A percentile compares a stretch with the other conserved stretches of the same genome.
These are phyloP conservation scores for Orthosia cruda DNA, from an alignment of 2,888 invertebrate genomes.

Conservation along the genomic window DNA sequence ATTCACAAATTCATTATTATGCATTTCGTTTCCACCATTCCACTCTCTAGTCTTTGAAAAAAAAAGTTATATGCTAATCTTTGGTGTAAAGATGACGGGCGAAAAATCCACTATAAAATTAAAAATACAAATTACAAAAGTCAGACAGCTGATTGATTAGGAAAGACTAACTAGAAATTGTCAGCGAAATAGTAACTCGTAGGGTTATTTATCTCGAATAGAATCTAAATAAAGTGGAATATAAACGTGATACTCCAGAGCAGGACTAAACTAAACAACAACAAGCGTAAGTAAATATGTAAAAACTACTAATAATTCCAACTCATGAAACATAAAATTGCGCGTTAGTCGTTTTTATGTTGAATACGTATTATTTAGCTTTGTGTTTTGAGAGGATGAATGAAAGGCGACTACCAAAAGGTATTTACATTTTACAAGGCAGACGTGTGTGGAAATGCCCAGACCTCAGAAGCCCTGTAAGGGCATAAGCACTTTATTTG, in stretches of 20 bases:
- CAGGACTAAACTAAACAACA: not conserved
- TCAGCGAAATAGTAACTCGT: not conserved
- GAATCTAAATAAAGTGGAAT: conserved; percentile 4
- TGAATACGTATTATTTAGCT: not conserved
- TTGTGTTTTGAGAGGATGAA: no score
- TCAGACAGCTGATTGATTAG: conserved; percentile 17
- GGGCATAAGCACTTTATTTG: no score
- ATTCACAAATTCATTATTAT: no score
- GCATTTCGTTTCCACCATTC: no score
- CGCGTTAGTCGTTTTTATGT: not conserved
- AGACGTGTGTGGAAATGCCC: no score
- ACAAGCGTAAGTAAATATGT: conserved; percentile 22
- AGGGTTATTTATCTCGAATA: not conserved
- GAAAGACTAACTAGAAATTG: not conserved
- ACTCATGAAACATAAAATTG: conserved; percentile 1
- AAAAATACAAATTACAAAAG: conserved; percentile 61
- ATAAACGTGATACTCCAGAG: conserved; percentile 4
- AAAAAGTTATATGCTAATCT: no score
- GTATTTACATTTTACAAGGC: no score
- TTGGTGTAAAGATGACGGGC: conserved; percentile 55
- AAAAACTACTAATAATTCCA: not conserved
- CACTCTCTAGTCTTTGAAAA: no score
- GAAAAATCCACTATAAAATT: conserved; percentile 42
- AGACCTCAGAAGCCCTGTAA: no score
- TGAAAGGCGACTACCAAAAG: no score